Conservation (phyloP, 2,888 invertebrate genomes). For the Nycteola revayana region DNA sequence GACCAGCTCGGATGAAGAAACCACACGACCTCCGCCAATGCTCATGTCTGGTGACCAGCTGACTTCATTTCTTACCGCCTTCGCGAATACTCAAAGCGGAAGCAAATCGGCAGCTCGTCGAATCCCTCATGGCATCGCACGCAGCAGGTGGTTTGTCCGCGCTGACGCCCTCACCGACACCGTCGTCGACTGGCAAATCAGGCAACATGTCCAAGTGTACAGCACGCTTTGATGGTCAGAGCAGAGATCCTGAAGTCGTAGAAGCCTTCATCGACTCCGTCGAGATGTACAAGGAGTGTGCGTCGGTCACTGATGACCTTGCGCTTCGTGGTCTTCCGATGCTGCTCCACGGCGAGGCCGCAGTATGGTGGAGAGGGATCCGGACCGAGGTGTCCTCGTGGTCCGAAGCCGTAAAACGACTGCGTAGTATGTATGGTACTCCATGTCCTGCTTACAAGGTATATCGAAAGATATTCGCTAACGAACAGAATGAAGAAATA, state of each 20-base stretch:
- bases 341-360: constrained; percentile 15
- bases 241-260: constrained; percentile 5
- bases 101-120: constrained; percentile 11
- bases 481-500: constrained; percentile 2
- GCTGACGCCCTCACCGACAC: background rate
- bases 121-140: constrained; percentile 10
- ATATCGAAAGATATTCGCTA: constrained; percentile 6
- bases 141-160: background rate
- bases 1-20: background rate
- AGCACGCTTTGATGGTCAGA: constrained; percentile 11
- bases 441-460: constrained; percentile 1
- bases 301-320: constrained; percentile 14
- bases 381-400: constrained; percentile 8
- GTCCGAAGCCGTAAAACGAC: constrained; percentile 5
- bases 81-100: constrained; percentile 14
- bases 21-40: background rate
- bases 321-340: constrained; percentile 20
- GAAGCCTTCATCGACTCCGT: constrained; percentile 19
- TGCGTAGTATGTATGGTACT: constrained; percentile 8
- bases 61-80: constrained; percentile 10
- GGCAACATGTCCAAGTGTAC: constrained; percentile 16
- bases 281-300: constrained; percentile 13
- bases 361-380: constrained; percentile 11
- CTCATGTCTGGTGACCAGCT: constrained; percentile 10
- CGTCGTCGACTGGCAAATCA: background rate